Base-by-base conservation (phyloP, 2,797 vertebrate species). In the Chloroceryle amazona region DNA sequence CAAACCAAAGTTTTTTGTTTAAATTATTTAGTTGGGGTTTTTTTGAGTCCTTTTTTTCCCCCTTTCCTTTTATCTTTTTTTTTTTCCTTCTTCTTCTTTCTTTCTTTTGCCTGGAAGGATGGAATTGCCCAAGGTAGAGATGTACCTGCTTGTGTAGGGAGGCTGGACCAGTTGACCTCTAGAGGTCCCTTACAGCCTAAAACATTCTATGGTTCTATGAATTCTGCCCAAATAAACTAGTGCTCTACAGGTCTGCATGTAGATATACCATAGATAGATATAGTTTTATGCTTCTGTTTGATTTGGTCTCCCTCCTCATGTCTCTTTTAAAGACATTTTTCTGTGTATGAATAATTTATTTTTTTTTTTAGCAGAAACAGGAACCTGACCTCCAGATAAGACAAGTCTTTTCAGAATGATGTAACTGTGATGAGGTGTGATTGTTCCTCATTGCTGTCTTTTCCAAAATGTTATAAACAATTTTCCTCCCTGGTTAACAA, bases 371-470 rank as follows among this genome's bases (percentile, higher is more conserved):
- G 8, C 23, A 84, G 41, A 55, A 85, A 66, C 18, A 54, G 33
- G 31, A 86, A 67, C 4, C 3, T 2, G 20, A 0, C 3, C 2
- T 20, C 8, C 5, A 7, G 2, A 9, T 35, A 44, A 28, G 13
- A 23, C n/a, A n/a, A n/a, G n/a, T n/a, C 6, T 57, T 88, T 76
- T 86, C 31, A 63, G 31, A 84, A 71, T 22, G 39, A 66, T 20
- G 28, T 11, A 47, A 10, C 19, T 74, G 10, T 71, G 35, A 44
- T 13, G 9, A 67, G n/a, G 10, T 4, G 35, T 35, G n/a, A 60
- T 21, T 22, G 71, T 89, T 84, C 18, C 37, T 84, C 9, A 5
- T 37, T 74, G 15, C 14, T 81, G 5, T n/a, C 7, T 84, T 92
- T 78, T 22, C 16, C 51, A 62, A 25, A 47, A 8, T 13, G 19